Conservation (phyloP, 2,888 invertebrate genomes). For the Drosophila bunnanda region DNA sequence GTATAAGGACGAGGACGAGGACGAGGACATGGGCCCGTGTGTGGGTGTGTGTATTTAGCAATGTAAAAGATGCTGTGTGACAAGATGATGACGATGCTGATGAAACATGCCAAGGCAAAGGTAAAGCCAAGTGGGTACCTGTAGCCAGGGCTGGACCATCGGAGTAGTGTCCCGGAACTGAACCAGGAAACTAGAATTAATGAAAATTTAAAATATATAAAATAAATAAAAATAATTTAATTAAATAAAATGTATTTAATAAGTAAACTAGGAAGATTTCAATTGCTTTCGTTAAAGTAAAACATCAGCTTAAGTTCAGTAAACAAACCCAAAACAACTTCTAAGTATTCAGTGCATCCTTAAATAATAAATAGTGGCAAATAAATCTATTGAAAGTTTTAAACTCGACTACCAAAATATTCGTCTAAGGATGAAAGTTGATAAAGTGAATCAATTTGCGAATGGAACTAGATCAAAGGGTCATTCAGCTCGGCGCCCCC, state of each 20-base stretch:
- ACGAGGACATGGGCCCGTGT: slow-evolving; percentile 35
- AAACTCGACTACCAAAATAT: slow-evolving; percentile 7
- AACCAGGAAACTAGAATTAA: not conserved
- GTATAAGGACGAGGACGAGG: slow-evolving; percentile 20
- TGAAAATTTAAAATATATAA: not conserved
- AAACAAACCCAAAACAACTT: not conserved
- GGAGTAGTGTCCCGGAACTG: not conserved
- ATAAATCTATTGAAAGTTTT: slow-evolving; percentile 27
- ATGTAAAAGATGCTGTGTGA: slow-evolving; percentile 53
- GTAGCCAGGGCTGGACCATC: slow-evolving; percentile 17
- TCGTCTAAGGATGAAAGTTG: slow-evolving; percentile 33
- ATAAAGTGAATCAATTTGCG: slow-evolving; percentile 42
- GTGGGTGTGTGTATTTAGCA: slow-evolving; percentile 30
- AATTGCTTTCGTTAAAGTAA: not conserved
- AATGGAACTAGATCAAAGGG: slow-evolving; percentile 46
- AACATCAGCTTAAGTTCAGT: not conserved
- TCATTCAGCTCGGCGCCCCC: slow-evolving; percentile 29
- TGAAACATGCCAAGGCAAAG: slow-evolving; percentile 65
- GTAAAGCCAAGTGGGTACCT: slow-evolving; percentile 45
- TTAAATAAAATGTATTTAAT: not conserved
- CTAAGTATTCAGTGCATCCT: not conserved
- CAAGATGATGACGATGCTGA: slow-evolving; percentile 58
- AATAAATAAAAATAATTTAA: not conserved
- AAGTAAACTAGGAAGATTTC: not conserved
- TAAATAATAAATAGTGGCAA: slow-evolving; percentile 14